Evolutionary conservation across 2,888 invertebrate genomes (phyloP).

Genomic region (Micoletzkya japonica): DNA sequence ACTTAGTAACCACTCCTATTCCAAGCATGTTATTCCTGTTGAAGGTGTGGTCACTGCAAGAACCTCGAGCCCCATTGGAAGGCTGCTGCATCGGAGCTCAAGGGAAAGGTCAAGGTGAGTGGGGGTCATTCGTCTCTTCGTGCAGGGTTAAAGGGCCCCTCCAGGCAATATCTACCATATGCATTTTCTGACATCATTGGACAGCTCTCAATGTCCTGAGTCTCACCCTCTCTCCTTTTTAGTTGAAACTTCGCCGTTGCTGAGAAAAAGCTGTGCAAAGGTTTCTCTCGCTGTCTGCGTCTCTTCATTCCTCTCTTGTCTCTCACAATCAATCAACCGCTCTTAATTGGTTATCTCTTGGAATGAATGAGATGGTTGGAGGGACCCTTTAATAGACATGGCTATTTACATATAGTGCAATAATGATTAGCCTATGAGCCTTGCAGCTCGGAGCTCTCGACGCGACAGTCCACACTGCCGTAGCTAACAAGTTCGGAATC

Average conservation of each 20-base stretch:
- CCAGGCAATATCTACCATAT: too few relatives aligned
- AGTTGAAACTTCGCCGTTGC: too few relatives aligned
- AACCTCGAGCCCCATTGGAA: constrained; percentile 95
- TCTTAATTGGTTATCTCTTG: too few relatives aligned
- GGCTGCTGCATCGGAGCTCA: constrained; percentile 87
- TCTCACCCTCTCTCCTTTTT: too few relatives aligned
- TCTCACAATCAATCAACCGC: too few relatives aligned
- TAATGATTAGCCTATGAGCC: neutral
- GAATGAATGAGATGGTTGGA: too few relatives aligned
- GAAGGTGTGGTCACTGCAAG: constrained; percentile 87
- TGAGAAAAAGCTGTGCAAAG: too few relatives aligned
- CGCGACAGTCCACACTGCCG: constrained; percentile 85
- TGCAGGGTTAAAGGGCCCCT: too few relatives aligned
- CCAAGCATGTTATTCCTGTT: neutral
- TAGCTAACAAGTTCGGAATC: constrained; percentile 81
- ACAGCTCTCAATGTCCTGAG: too few relatives aligned
- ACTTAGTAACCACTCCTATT: neutral
- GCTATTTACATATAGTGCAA: neutral
- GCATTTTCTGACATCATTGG: too few relatives aligned
- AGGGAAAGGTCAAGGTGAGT: constrained; percentile 82
- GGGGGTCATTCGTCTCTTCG: neutral
- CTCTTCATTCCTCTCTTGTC: too few relatives aligned
- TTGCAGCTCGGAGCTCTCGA: constrained; percentile 85
- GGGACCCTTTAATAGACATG: neutral
- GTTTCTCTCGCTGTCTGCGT: too few relatives aligned